Conservation (phyloP, 2,797 vertebrate species). For the Peromyscus aztecus region DNA sequence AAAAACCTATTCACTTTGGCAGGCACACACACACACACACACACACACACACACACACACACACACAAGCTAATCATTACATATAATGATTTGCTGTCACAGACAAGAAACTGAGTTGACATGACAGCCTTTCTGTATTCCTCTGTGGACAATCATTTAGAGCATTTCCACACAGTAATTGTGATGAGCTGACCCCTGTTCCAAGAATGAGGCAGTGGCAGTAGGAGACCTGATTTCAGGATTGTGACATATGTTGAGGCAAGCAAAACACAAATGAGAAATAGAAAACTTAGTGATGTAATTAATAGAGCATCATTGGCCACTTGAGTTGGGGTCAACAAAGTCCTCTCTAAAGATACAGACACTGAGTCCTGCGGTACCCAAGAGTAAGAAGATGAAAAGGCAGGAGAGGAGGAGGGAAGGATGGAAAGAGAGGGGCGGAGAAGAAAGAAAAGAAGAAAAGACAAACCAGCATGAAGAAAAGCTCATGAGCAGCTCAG, state of each 20-base stretch:
- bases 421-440: not conserved
- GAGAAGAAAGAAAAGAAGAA: not conserved
- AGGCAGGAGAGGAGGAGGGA: fast-evolving
- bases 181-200: not conserved
- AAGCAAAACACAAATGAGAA: not conserved
- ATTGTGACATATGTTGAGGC: not conserved
- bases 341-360: not conserved
- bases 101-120: not conserved
- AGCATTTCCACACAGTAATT: not conserved
- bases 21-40: too few species aligned
- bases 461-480: not conserved
- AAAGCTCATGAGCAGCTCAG: not conserved
- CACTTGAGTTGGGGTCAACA: not conserved
- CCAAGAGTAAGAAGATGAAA: not conserved
- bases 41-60: too few species aligned
- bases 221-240: not conserved
- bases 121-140: not conserved
- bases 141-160: not conserved
- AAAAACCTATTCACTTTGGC: not conserved
- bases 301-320: not conserved
- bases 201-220: not conserved
- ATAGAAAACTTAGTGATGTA: not conserved
- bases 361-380: not conserved
- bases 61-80: not conserved
- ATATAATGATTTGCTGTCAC: not conserved